phyloP scores from a whole-genome alignment of 1,140 invertebrate species.

The Diploscapter pachys region DNA sequence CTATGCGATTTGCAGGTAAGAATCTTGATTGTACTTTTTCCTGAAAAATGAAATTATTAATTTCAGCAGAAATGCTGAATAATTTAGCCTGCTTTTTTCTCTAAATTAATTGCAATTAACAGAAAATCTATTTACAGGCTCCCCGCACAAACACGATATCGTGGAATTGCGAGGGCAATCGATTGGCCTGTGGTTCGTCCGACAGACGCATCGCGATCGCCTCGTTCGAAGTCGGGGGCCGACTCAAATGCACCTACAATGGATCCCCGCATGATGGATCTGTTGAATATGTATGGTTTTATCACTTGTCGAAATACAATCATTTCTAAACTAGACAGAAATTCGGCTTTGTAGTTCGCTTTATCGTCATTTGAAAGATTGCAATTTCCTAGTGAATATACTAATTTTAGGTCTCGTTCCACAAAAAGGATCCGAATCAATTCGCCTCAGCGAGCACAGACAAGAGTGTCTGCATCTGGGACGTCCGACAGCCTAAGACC shows the following conservation, averaged over 20 bases:
- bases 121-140: not conserved
- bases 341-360: too few relatives aligned
- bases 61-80: not conserved
- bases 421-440: slow-evolving; percentile 8
- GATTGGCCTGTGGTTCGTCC: not conserved
- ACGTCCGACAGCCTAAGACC: slow-evolving; percentile 19
- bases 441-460: slow-evolving; percentile 26
- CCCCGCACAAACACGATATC: not conserved
- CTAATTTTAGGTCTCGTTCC: slow-evolving; percentile 19
- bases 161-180: slow-evolving; percentile 13
- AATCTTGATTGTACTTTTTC: not conserved
- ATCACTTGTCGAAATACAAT: not conserved
- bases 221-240: not conserved
- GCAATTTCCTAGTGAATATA: too few relatives aligned
- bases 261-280: slow-evolving; percentile 3
- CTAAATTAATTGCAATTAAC: too few relatives aligned
- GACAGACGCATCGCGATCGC: not conserved
- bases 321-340: not conserved
- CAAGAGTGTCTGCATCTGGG: slow-evolving; percentile 22
- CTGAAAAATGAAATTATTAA: not conserved
- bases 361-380: too few relatives aligned
- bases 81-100: not conserved
- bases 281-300: slow-evolving; percentile 5
- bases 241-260: not conserved
- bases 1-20: not conserved